A percentile compares a stretch with the other conserved stretches of the same genome.
These are phyloP conservation scores for Varanus salvator DNA, from an alignment of 2,113 vertebrate species.

Conservation along the genomic window DNA sequence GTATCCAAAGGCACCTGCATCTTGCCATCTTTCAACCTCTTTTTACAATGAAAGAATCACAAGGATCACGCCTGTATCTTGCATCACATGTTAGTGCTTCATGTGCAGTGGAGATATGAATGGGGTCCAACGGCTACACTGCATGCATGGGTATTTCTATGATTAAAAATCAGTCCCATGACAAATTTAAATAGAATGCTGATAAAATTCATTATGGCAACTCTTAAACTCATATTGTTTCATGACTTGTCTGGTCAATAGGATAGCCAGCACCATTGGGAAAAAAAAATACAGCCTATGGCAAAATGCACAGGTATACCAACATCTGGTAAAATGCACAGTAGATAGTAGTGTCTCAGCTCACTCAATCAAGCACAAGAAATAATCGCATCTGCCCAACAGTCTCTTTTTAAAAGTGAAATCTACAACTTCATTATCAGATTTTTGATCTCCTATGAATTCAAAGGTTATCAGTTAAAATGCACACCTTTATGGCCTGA, in stretches of 20 bases:
- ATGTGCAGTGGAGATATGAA: not conserved
- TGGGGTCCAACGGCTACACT: not conserved
- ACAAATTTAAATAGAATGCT: not conserved
- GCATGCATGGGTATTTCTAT: not conserved
- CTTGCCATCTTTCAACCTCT: not conserved
- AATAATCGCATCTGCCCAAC: constrained; percentile 28
- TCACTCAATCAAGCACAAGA: constrained; percentile 34
- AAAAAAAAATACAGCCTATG: constrained; percentile 34
- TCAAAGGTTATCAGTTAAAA: constrained; percentile 48
- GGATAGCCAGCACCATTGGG: constrained; percentile 43
- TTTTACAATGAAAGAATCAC: not conserved
- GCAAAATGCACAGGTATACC: constrained; percentile 2
- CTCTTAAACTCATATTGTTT: constrained; percentile 9
- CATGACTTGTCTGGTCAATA: constrained; percentile 50
- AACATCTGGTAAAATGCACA: constrained; percentile 42
- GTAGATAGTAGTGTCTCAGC: constrained; percentile 8
- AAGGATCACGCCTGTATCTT: not conserved
- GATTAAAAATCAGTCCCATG: not conserved
- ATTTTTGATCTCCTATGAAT: constrained; percentile 45
- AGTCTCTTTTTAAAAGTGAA: constrained; percentile 32
- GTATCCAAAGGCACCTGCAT: not conserved
- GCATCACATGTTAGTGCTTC: not conserved
- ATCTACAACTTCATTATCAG: constrained; percentile 36
- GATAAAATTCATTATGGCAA: constrained; percentile 49
- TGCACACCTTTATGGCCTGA: constrained; percentile 36